A percentile compares a stretch with the other conserved stretches of the same genome.
phyloP scores from a whole-genome alignment of 2,888 invertebrate species.

The Drosophila pullipes region DNA sequence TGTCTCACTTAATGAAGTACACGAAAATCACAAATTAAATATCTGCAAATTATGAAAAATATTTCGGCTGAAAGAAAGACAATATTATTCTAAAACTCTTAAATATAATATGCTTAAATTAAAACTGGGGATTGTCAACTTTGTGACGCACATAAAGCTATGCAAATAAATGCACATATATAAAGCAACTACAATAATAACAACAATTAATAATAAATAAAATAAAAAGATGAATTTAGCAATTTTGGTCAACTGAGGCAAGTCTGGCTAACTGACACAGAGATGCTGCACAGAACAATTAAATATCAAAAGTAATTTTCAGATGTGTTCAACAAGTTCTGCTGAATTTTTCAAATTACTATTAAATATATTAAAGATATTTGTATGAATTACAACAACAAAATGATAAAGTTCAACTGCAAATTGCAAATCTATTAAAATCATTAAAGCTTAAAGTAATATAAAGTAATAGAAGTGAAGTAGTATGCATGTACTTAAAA shows the following conservation, averaged over 20 bases:
- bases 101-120: background rate
- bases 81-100: background rate
- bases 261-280: background rate
- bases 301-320: background rate
- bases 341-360: too few relatives aligned
- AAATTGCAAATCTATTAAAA: background rate
- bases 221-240: background rate
- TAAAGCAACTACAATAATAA: background rate
- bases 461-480: background rate
- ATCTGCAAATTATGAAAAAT: background rate
- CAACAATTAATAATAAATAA: background rate
- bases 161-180: background rate
- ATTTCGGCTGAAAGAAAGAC: background rate
- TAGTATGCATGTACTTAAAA: conserved; percentile 4
- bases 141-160: background rate
- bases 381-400: too few relatives aligned
- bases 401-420: background rate
- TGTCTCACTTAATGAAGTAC: conserved; percentile 18
- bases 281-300: too few relatives aligned
- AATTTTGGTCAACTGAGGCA: background rate
- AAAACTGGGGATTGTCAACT: background rate
- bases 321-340: background rate
- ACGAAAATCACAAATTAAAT: background rate
- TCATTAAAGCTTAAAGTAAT: background rate
- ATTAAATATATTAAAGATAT: background rate